Percentiles rank a stretch among this genome's conserved stretches.
Evolutionary conservation across 2,113 vertebrate species (phyloP).

Genomic region (Lepus europaeus): DNA sequence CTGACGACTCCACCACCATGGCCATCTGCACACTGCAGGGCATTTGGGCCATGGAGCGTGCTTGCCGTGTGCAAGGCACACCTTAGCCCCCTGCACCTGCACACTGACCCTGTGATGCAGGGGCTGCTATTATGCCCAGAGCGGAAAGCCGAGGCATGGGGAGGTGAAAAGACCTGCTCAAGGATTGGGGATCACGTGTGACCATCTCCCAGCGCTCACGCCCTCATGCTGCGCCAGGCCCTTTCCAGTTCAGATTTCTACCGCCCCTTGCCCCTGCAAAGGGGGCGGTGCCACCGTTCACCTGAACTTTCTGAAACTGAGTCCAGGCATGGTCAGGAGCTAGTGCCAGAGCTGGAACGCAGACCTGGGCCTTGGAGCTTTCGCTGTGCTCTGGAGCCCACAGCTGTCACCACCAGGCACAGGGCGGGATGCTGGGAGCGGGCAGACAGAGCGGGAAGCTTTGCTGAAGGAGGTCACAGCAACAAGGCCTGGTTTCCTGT

Average conservation of each 20-base stretch:
- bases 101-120: not conserved
- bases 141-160: not conserved
- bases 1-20: too few species aligned
- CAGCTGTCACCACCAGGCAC: not conserved
- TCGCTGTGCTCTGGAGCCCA: not conserved
- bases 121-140: too few species aligned
- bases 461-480: not conserved
- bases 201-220: too few species aligned
- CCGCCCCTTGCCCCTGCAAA: not conserved
- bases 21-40: not conserved
- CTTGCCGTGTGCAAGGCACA: too few species aligned
- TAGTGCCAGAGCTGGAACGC: not conserved
- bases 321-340: not conserved
- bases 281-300: too few species aligned
- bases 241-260: not conserved
- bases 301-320: not conserved
- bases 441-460: not conserved
- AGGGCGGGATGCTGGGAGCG: not conserved
- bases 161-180: not conserved
- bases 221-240: not conserved
- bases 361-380: not conserved
- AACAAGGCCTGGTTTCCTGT: not conserved
- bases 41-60: too few species aligned
- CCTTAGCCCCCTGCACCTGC: too few species aligned
- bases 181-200: fast-evolving